Evolutionary conservation across 2,888 invertebrate species (phyloP), one percentile per base, ranked within the genome.

Genomic region (Heliothis peltigera): DNA sequence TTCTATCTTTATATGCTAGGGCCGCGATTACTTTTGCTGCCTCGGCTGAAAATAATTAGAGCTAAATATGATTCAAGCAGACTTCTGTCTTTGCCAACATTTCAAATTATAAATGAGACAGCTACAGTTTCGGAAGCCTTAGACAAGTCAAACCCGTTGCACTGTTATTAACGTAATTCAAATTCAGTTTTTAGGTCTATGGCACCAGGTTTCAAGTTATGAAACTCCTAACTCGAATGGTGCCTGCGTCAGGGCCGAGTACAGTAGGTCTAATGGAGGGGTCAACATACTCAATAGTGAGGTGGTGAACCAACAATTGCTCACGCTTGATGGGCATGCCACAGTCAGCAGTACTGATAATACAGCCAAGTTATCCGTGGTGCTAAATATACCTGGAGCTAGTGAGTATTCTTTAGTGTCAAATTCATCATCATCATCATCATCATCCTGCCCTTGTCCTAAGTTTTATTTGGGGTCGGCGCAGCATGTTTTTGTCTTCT

Each of bases 121-220:
- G n/a, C n/a, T n/a, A n/a, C n/a, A n/a, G n/a, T n/a, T n/a, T n/a
- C n/a, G n/a, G n/a, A n/a, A n/a, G n/a, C n/a, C n/a, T n/a, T n/a
- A n/a, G n/a, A n/a, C n/a, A n/a, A 25, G 5, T 25, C 32, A 32
- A 32, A 32, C 8, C 8, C 10, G 32, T 32, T 32, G 3, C 3
- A 12, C 10, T 10, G 12, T 64, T 5, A 47, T 25, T 47, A 46
- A 19, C 6, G 18, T 19, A 10, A 18, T 46, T 12, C n/a, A 5
- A 17, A 44, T 57, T 57, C 72, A 95, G 94, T 94, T 93, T 68
- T 63, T 79, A 44, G 94, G 94, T 15, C 52, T 84, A 1, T 95
- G 94, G 94, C 88, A 92, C 55, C 82, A 91, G 74, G 86, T 91
- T 42, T 75, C 86, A 10, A 91, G 87, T 58, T 95, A 95, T 71